phyloP scores from a whole-genome alignment of 2,113 vertebrate genomes.

The Xiphophorus couchianus region DNA sequence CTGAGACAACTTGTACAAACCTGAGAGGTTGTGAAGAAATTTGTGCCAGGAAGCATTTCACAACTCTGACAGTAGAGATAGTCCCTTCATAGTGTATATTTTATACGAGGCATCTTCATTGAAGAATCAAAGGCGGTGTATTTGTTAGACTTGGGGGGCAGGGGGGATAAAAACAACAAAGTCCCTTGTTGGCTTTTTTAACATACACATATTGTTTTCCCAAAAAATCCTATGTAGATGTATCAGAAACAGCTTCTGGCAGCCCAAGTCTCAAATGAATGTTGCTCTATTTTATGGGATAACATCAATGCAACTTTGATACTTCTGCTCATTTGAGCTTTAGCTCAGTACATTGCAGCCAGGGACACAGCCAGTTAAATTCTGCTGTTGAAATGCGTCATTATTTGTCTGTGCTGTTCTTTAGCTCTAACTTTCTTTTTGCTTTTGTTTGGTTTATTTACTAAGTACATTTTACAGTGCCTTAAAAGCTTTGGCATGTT shows the following conservation, averaged over 20 bases:
- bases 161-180: neutral
- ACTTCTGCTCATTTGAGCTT: conserved; percentile 26
- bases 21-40: conserved; percentile 5
- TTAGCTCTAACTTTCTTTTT: no score
- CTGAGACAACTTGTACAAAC: conserved; percentile 1
- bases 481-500: neutral
- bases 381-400: neutral
- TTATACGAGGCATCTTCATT: neutral
- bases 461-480: neutral
- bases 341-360: no score
- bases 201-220: neutral
- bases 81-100: conserved; percentile 1
- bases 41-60: neutral
- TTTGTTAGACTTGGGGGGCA: neutral
- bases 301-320: conserved; percentile 33
- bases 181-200: conserved; percentile 4
- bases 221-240: conserved; percentile 7
- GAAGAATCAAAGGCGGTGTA: conserved; percentile 14
- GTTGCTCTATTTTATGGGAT: conserved; percentile 43
- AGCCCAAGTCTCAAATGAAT: conserved; percentile 29
- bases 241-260: conserved; percentile 22
- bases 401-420: no score
- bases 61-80: neutral
- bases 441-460: neutral
- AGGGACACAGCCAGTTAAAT: conserved; percentile 14